These are phyloP conservation scores for Odontamblyopus rebecca DNA, from an alignment of 2,797 vertebrate species.

Conservation along the genomic window DNA sequence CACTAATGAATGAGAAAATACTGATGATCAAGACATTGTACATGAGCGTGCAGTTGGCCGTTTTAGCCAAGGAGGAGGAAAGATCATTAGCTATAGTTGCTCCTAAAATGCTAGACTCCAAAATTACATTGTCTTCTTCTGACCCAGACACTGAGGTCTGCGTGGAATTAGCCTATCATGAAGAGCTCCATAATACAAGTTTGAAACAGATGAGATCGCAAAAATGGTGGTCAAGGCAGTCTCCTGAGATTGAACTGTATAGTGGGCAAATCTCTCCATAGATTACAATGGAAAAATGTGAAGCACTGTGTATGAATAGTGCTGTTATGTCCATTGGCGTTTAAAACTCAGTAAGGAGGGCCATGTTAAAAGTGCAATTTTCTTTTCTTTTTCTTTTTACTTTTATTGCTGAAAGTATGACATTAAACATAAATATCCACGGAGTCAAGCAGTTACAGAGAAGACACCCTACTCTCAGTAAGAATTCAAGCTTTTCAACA, in stretches of 20 bases:
- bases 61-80: constrained; percentile 2
- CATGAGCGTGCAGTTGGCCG: background rate
- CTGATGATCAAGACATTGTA: constrained; percentile 13
- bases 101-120: background rate
- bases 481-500: too few species aligned
- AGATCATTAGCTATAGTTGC: background rate
- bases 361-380: too few species aligned
- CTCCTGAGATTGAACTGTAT: background rate
- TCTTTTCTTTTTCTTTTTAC: too few species aligned
- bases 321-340: too few species aligned
- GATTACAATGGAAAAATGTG: background rate
- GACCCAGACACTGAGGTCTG: background rate
- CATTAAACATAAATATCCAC: too few species aligned
- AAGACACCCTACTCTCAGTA: too few species aligned
- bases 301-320: too few species aligned
- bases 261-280: background rate
- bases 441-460: too few species aligned
- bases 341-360: too few species aligned
- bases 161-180: background rate
- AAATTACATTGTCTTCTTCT: constrained; percentile 2
- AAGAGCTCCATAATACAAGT: background rate
- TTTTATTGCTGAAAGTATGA: too few species aligned
- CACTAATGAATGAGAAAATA: constrained; percentile 26
- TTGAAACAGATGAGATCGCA: constrained; percentile 3
- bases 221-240: background rate